These are phyloP conservation scores for Scaptomyza caliginosa DNA, from an alignment of 2,888 invertebrate species.

Conservation along the genomic window DNA sequence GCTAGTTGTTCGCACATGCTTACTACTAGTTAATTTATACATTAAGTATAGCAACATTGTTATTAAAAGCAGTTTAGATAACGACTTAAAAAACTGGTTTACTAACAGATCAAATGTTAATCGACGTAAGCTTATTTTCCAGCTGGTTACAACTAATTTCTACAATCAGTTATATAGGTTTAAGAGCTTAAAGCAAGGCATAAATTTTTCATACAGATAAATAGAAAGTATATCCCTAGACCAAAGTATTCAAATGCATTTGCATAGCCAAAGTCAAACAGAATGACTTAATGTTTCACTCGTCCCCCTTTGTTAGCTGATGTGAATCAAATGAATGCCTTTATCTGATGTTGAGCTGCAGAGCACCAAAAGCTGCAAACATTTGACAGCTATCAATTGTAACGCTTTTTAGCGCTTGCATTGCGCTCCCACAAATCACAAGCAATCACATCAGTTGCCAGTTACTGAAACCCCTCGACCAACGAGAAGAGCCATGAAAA, in stretches of 20 bases:
- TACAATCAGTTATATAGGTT: background rate
- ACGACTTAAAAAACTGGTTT: background rate
- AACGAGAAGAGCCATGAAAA: slow-evolving; percentile 31
- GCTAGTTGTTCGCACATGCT: background rate
- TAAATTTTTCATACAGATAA: slow-evolving; percentile 8
- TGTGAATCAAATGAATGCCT: slow-evolving; percentile 4
- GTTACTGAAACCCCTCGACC: slow-evolving; percentile 36
- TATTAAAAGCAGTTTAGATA: background rate
- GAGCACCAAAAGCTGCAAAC: slow-evolving; percentile 1
- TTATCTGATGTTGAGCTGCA: slow-evolving; percentile 9
- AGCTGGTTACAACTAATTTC: too few species aligned
- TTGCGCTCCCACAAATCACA: slow-evolving; percentile 62
- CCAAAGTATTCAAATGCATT: background rate
- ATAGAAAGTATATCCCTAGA: too few species aligned
- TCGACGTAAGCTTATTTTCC: background rate
- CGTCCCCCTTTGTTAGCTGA: background rate
- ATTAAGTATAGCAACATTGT: background rate
- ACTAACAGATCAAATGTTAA: background rate
- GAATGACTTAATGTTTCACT: too few species aligned
- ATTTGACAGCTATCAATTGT: slow-evolving; percentile 36
- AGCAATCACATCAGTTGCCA: slow-evolving; percentile 59
- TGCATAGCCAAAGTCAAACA: too few species aligned
- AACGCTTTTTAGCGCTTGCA: slow-evolving; percentile 4
- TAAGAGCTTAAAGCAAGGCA: background rate
- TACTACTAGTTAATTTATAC: background rate